Conservation (phyloP, 2,888 invertebrate genomes). For the Nomada fucata region DNA sequence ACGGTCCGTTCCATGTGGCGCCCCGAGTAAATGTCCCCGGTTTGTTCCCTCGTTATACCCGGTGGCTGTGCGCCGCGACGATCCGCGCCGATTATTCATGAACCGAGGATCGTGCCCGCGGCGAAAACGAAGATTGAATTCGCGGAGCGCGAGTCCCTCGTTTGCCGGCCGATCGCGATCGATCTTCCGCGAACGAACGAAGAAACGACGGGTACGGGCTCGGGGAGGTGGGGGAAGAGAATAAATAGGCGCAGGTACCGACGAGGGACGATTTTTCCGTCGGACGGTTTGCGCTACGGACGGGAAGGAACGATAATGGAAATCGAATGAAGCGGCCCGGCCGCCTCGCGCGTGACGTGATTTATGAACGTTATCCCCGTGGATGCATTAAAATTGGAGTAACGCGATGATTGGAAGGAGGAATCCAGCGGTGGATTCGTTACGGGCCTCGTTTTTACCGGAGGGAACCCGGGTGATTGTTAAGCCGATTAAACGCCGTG, state of each 20-base stretch:
- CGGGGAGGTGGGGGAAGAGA: too few relatives aligned
- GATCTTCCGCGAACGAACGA: conserved; percentile 10
- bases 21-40: conserved; percentile 80
- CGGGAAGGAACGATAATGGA: conserved; percentile 28
- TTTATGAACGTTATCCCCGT: conserved; percentile 21
- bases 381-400: conserved; percentile 26
- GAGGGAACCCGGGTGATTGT: background rate
- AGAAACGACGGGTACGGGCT: background rate
- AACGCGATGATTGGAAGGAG: conserved; percentile 5
- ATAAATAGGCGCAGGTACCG: conserved; percentile 8
- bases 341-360: conserved; percentile 15
- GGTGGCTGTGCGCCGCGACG: conserved; percentile 56
- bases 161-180: background rate
- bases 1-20: conserved; percentile 83
- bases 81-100: conserved; percentile 59
- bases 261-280: background rate
- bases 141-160: background rate
- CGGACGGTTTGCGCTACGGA: background rate
- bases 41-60: conserved; percentile 74
- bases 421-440: background rate
- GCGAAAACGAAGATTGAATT: conserved; percentile 25
- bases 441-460: background rate
- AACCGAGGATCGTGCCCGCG: conserved; percentile 47
- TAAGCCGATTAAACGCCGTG: conserved; percentile 11
- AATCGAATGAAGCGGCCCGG: conserved; percentile 14